Conservation (phyloP, 1,140 invertebrate species). For the Drosophila truncata region DNA sequence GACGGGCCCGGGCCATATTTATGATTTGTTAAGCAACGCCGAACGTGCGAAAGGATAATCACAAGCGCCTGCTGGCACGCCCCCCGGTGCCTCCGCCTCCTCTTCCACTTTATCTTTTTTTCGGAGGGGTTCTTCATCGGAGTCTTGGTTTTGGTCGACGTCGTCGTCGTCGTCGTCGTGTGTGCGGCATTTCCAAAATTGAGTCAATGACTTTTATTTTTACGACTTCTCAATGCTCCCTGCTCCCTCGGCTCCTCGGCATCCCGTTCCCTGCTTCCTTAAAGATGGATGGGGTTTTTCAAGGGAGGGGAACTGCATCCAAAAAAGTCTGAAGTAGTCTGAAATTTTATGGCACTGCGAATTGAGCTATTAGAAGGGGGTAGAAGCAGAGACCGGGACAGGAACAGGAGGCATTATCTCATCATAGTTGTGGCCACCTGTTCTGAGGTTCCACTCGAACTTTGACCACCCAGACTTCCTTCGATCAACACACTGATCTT, state of each 20-base stretch:
- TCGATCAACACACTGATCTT: neutral
- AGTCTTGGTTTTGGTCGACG: constrained; percentile 46
- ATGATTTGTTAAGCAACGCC: constrained; percentile 83
- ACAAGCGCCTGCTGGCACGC: constrained; percentile 79
- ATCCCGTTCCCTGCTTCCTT: neutral
- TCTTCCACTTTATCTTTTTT: neutral
- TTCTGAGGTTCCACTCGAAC: constrained; percentile 7
- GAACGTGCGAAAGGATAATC: constrained; percentile 83
- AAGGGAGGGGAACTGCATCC: constrained; percentile 15
- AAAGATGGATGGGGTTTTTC: neutral
- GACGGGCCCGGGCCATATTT: constrained; percentile 67
- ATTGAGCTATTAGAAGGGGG: constrained; percentile 73
- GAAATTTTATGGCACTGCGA: constrained; percentile 65
- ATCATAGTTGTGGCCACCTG: constrained; percentile 20
- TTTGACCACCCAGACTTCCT: constrained; percentile 17
- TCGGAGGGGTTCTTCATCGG: neutral
- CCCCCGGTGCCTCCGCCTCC: constrained; percentile 50
- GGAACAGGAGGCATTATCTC: neutral
- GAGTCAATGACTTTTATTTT: constrained; percentile 84
- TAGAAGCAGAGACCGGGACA: neutral
- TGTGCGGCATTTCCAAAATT: constrained; percentile 83
- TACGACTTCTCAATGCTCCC: constrained; percentile 44
- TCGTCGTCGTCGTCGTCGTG: constrained; percentile 71
- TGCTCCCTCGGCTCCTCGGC: neutral
- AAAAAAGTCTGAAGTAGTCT: constrained; percentile 4